These are phyloP conservation scores for Pachyseris speciosa DNA, from an alignment of 64 coral and sea anemone species.

Conservation along the genomic window DNA sequence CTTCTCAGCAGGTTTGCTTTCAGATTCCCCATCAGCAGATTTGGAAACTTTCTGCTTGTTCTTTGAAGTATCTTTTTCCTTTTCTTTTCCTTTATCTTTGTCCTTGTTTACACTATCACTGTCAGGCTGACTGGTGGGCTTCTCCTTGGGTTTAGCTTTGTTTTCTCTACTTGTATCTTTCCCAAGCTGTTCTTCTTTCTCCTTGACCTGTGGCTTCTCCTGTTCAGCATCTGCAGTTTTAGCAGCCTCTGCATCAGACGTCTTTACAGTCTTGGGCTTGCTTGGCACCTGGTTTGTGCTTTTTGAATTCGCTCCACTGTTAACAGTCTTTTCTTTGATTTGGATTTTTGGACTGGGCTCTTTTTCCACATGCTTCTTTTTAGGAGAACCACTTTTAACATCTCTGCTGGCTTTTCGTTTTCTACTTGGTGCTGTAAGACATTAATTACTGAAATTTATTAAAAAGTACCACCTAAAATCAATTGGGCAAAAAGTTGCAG, in stretches of 20 bases:
- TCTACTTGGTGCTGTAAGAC: slow-evolving; percentile 30
- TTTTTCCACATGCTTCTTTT: slow-evolving; percentile 23
- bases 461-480: too few species aligned
- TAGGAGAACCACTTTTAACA: neutral
- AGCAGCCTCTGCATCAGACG: slow-evolving; percentile 60
- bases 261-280: slow-evolving; percentile 36
- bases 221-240: slow-evolving; percentile 80
- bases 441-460: neutral
- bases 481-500: too few species aligned
- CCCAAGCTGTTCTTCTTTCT: slow-evolving; percentile 33
- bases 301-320: neutral
- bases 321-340: neutral
- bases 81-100: slow-evolving; percentile 65
- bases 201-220: slow-evolving; percentile 41
- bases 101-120: slow-evolving; percentile 48
- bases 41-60: slow-evolving; percentile 30
- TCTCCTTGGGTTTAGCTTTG: slow-evolving; percentile 53
- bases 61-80: slow-evolving; percentile 48
- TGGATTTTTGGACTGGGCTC: slow-evolving; percentile 22
- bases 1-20: slow-evolving; percentile 17
- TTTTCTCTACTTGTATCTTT: slow-evolving; percentile 58
- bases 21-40: neutral
- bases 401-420: slow-evolving; percentile 4
- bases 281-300: neutral
- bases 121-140: slow-evolving; percentile 32